phyloP scores from a whole-genome alignment of 2,797 vertebrate species.

The Anniella stebbinsi region DNA sequence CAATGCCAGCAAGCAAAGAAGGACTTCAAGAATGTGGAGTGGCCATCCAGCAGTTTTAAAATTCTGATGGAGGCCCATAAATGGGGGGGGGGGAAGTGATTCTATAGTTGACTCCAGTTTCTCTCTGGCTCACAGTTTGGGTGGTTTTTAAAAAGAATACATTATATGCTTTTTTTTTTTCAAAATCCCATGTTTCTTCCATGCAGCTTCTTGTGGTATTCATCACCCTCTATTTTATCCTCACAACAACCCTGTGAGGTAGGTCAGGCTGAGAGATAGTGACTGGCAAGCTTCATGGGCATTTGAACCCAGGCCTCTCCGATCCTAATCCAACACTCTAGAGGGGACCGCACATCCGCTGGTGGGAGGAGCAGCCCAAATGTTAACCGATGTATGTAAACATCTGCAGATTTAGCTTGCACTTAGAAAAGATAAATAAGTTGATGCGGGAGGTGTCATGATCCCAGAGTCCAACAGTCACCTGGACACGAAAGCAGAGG shows the following conservation, averaged over 20 bases:
- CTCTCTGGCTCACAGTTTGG: background rate
- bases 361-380: too few relatives aligned
- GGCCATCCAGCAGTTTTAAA: background rate
- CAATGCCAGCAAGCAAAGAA: background rate
- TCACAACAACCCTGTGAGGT: background rate
- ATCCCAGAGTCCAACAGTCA: too few relatives aligned
- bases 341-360: too few relatives aligned
- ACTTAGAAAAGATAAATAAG: background rate
- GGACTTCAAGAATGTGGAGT: background rate
- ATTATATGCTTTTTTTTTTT: too few relatives aligned
- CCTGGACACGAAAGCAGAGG: too few relatives aligned
- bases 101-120: background rate
- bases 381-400: background rate
- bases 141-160: too few relatives aligned
- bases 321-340: background rate
- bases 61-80: background rate
- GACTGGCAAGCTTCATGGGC: background rate
- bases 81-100: background rate
- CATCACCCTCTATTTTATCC: background rate
- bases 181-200: background rate
- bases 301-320: background rate
- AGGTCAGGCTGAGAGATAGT: background rate
- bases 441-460: too few relatives aligned
- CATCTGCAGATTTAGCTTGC: background rate
- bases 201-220: background rate